phyloP scores from a whole-genome alignment of 2,797 vertebrate genomes.

The Sternotherus odoratus region DNA sequence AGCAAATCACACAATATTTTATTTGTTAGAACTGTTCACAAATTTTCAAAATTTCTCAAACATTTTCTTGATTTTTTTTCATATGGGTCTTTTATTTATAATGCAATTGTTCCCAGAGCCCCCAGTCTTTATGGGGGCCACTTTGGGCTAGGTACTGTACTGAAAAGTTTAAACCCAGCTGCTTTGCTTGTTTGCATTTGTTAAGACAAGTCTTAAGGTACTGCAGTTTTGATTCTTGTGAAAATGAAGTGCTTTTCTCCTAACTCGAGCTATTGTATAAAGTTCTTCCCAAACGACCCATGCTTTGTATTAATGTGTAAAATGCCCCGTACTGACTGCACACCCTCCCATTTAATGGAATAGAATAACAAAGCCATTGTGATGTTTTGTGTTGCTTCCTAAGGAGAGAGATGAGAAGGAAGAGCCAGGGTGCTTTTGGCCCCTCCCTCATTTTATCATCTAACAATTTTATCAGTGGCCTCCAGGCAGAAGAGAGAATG shows the following conservation, averaged over 20 bases:
- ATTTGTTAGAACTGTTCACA: no score
- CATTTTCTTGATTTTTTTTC: no score
- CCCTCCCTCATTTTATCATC: not conserved
- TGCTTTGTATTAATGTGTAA: not conserved
- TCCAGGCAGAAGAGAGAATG: no score
- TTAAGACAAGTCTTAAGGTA: not conserved
- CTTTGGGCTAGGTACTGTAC: no score
- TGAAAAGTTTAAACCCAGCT: not conserved
- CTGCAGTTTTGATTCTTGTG: not conserved
- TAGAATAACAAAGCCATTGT: not conserved
- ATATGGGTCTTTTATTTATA: no score
- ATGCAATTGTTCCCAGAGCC: no score
- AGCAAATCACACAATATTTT: no score
- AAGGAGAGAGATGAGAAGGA: not conserved
- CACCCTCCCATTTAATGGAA: not conserved
- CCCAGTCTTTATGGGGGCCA: no score
- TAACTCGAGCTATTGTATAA: not conserved
- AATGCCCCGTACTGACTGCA: rapidly evolving
- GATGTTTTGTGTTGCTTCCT: not conserved
- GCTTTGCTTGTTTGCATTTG: not conserved
- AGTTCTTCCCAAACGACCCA: not conserved
- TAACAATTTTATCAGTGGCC: not conserved
- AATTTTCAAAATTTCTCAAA: no score
- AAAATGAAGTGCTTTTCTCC: not conserved
- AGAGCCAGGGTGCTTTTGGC: rapidly evolving